Base-by-base conservation (phyloP, 2,797 vertebrate genomes). In the Telmatherina bonti region DNA sequence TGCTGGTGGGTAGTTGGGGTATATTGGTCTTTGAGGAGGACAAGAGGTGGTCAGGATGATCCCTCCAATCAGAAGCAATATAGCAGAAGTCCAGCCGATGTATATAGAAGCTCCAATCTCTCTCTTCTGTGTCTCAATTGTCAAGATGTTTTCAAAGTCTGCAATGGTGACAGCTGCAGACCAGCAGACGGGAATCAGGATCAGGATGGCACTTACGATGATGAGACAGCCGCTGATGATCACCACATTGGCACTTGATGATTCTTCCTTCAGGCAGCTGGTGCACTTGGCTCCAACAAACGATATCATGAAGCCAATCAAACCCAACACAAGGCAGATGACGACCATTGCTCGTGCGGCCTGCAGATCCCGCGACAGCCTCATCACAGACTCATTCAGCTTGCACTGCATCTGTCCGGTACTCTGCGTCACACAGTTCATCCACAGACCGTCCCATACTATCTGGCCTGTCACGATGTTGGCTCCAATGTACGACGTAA, bases 391-490 rank as follows among this genome's bases (percentile, higher is more conserved):
- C 0, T 91, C 84, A 2, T 91, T 88, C 43, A 95, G 76, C 33
- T 35, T 89, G 67, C 94, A 95, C 85, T 95, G 94, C 95, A 95
- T 95, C 88, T 95, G 95, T 0, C 95, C 95, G 0, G 95, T 95
- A 69, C 89, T 90, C 90, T 95, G 95, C 92, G 93, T 94, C 33
- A 95, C 84, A 5, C 95, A 95, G 76, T 93, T 94, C 95, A 95
- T 95, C 95, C 95, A 95, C 83, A 95, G 82, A 1, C 95, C 95
- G 0, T 95, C 94, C 95, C 94, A 95, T 0, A 95, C 29, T 0
- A 92, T 62, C 87, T 95, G 95, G 0, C 88, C 94, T 0, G 94
- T 88, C 59, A 94, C 93, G 0, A 95, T 94, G 90, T 95, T 95
- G 85, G 93, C 93, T 0, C 94, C 94, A 0, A 95, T 88, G 84